Base-by-base conservation (phyloP, 2,113 vertebrate genomes). In the Oncorhynchus masou region DNA sequence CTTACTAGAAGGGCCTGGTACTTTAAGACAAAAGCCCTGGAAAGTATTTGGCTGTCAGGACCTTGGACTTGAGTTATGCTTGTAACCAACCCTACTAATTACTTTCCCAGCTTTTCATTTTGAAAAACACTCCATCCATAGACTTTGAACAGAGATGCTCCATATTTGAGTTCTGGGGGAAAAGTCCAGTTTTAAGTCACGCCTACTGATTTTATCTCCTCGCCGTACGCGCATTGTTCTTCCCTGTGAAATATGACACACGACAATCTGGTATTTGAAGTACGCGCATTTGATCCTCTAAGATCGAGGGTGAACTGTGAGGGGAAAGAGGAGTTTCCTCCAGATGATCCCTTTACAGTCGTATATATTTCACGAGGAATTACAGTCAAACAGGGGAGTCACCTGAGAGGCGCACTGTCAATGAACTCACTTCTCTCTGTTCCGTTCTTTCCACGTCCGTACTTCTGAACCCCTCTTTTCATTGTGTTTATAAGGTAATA, bases 301-400 rank as follows among this genome's bases (percentile, higher is more conserved):
- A 22, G 59, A 62, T 62, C 2, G 59, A 22, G 59, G 19, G 7
- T 62, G 59, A 45, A 45, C 39, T 12, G 39, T 45, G 39, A 45
- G 39, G 9, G 39, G 39, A 24, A 22, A 62, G n/a, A 22, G 59
- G 59, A 62, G n/a, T n/a, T 24, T 62, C 19, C 7, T 9, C 8
- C 19, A 62, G 59, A 62, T 22, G n/a, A 60, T 60, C 59, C 59
- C 66, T 15, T 39, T 65, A 24, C 19, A 39, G 16, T 22, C 34
- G 60, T 71, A 65, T 13, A 73, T 13, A 73, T 48, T 70, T 24
- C 71, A 39, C 3, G 51, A 22, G 24, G 9, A 78, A 19, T 75
- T 66, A 70, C 25, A 68, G 73, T 34, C 73, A 79, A 24, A 73
- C 77, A 74, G 64, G 59, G 57, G 72, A 79, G 74, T 83, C 74